Evolutionary conservation across 2,797 vertebrate genomes (phyloP).

Genomic region (Tachyglossus aculeatus): DNA sequence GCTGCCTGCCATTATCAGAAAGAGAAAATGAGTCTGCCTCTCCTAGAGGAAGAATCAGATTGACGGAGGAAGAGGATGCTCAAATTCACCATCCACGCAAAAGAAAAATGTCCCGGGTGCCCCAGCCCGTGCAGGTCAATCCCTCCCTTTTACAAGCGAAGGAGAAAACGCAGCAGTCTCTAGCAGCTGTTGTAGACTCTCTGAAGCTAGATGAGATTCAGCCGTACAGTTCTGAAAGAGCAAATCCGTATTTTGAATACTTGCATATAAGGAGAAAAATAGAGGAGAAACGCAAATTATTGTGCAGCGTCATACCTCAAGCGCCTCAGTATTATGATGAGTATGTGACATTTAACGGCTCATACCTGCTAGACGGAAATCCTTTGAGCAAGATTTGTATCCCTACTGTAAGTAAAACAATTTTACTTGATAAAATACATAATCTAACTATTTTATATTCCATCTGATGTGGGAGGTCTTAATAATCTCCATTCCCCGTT

Average conservation of each 20-base stretch:
- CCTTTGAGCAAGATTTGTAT: slow-evolving; percentile 98
- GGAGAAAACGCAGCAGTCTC: slow-evolving; percentile 90
- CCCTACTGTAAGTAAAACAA: slow-evolving; percentile 87
- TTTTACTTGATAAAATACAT: not conserved
- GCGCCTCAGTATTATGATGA: slow-evolving; percentile 99
- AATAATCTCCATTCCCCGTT: too few relatives aligned
- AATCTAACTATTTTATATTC: too few relatives aligned
- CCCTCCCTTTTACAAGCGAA: slow-evolving; percentile 84
- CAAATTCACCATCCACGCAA: slow-evolving; percentile 93
- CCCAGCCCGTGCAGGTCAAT: slow-evolving; percentile 78
- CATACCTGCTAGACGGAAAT: slow-evolving; percentile 96
- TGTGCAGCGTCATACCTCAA: slow-evolving; percentile 96
- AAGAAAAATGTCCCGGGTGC: slow-evolving; percentile 89
- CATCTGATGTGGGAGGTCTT: too few relatives aligned
- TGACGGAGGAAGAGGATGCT: slow-evolving; percentile 88
- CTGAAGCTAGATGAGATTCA: slow-evolving; percentile 97
- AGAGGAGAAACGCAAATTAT: slow-evolving; percentile 95
- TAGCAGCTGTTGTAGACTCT: slow-evolving; percentile 94
- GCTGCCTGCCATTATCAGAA: slow-evolving; percentile 79
- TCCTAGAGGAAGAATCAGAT: slow-evolving; percentile 80
- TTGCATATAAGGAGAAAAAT: slow-evolving; percentile 97
- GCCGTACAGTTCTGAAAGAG: slow-evolving; percentile 95
- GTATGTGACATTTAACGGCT: slow-evolving; percentile 98
- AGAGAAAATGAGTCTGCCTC: slow-evolving; percentile 85
- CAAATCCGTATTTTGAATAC: slow-evolving; percentile 98